Conservation (phyloP, 2,113 vertebrate genomes). For the Lophura nycthemera region DNA sequence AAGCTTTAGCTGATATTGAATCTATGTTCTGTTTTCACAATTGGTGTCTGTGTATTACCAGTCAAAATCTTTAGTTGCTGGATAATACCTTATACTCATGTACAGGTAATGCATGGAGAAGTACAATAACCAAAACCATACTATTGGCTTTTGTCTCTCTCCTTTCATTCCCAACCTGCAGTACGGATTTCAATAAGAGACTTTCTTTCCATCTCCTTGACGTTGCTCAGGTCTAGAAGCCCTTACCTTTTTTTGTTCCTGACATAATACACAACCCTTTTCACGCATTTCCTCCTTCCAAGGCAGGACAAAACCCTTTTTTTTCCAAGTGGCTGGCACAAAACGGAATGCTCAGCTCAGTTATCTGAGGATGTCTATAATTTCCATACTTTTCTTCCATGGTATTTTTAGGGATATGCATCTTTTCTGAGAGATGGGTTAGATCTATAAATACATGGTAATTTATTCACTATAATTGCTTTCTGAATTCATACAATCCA, state of each 20-base stretch:
- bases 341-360: not conserved
- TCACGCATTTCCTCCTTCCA: not conserved
- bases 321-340: not conserved
- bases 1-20: not conserved
- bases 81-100: not conserved
- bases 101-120: not conserved
- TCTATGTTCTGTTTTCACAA: not conserved
- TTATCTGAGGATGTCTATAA: not conserved
- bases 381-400: not conserved
- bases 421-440: not conserved
- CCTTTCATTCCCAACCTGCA: not conserved
- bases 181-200: not conserved
- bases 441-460: not conserved
- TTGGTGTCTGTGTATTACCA: not conserved
- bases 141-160: not conserved
- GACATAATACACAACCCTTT: rapidly evolving
- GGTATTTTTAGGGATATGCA: not conserved
- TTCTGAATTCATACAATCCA: not conserved
- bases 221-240: not conserved
- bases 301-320: not conserved
- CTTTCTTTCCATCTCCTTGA: not conserved
- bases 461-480: not conserved
- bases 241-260: not conserved
- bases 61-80: not conserved
- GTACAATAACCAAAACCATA: not conserved